Evolutionary conservation across 2,797 vertebrate genomes (phyloP), one percentile per base, ranked within the genome.

Genomic region (Mycteria americana): DNA sequence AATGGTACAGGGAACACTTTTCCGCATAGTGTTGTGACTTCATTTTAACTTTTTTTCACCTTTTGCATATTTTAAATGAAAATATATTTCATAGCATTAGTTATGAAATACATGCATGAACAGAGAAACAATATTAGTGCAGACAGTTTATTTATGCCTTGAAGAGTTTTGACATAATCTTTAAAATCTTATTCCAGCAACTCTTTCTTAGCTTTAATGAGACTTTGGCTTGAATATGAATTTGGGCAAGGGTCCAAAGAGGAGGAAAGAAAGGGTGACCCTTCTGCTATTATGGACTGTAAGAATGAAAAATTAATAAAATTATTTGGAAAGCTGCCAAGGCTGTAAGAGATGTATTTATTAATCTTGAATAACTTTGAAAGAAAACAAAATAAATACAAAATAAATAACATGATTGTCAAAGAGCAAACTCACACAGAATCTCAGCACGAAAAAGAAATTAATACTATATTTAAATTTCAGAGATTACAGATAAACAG

Each of bases 231-330:
- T 87, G 43, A 82, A 67, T 77, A 73, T 43, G 6, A 89, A 83
- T 88, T 92, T 82, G 24, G 72, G 63, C 56, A 85, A 64, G 45
- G 4, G 16, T 69, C 70, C 60, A 92, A 88, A 31, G 3, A 94
- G 15, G 11, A 67, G 8, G 35, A 84, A 84, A 67, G 43, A 79
- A 69, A 93, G 39, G 43, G 9, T 89, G 35, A 89, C 46, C 13
- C 43, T 89, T 85, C 68, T 91, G 63, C 28, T 89, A 18, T 68
- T 80, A 48, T 22, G 31, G 18, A 45, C 19, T 2, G 0, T 57
- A 70, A 91, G 25, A 85, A 67, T 53, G 19, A 87, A 93, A 92
- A 92, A 91, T 70, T 79, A 93, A 82, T 91, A 82, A 83, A 69
- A 88, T 64, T 2, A 46, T 63, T 14, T 89, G 89, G 51, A 96